Base-by-base conservation (phyloP, 2,113 vertebrate genomes). In the Turnix velox region DNA sequence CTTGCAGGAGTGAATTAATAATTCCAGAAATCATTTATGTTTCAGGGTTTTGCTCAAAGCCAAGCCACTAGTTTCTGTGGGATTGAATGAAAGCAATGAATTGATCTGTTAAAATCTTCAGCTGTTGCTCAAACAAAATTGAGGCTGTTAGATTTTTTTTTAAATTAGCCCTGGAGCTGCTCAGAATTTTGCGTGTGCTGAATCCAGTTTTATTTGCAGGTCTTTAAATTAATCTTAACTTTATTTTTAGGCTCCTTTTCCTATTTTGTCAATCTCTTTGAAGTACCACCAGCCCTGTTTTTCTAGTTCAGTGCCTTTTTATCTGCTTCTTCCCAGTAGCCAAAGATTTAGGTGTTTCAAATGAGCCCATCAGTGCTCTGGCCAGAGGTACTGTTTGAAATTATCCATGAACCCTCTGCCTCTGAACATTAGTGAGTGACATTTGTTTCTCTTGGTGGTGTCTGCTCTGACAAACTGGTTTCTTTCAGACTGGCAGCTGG, bases 381-480 rank as follows among this genome's bases (percentile, higher is more conserved):
- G 97, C 97, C 96, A 96, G 96, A 98, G 97, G 98, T 98, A 98
- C 98, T 98, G 98, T 98, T 98, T 98, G 98, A 98, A 98, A 98
- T 98, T 98, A 97, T 97, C 98, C 98, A 98, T 98, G 98, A 98
- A 94, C 97, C 94, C 97, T 72, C 95, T 94, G 97, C 97, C 83
- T 95, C 97, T 97, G 97, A 97, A 95, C 97, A 94, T 97, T 98
- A 98, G 96, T 98, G 98, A 99, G 97, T 98, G 98, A 98, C 98
- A 94, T 98, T 98, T 98, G 98, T 98, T 98, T 98, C 98, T 98
- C 96, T 98, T 97, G 97, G 96, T 98, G 97, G 97, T 98, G 98
- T 98, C 98, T 98, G 97, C 97, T 98, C 96, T 97, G 95, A 98
- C 96, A 97, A 97, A 98, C 98, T 99, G 98, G 98, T 98, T 98